Evolutionary conservation across 2,888 invertebrate genomes (phyloP).

Genomic region (Odontocerum albicorne): DNA sequence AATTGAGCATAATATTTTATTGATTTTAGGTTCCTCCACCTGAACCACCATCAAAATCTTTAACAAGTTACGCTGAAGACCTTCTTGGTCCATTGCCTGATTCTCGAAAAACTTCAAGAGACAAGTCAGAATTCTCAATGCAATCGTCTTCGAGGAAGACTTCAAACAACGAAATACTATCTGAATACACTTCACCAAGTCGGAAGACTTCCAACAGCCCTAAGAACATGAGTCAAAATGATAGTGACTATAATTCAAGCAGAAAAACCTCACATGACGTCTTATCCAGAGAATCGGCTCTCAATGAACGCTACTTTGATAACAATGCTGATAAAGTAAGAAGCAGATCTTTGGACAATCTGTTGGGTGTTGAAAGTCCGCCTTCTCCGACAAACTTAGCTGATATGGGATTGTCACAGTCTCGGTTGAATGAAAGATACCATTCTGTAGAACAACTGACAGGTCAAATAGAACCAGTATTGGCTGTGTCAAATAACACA

Average conservation of each 20-base stretch:
- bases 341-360: slow-evolving; percentile 80
- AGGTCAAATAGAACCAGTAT: slow-evolving; percentile 59
- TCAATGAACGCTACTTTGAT: slow-evolving; percentile 89
- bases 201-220: slow-evolving; percentile 31
- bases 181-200: slow-evolving; percentile 33
- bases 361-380: slow-evolving; percentile 68
- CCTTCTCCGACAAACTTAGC: slow-evolving; percentile 65
- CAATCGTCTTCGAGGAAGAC: slow-evolving; percentile 39
- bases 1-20: slow-evolving; percentile 1
- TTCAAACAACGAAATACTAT: slow-evolving; percentile 46
- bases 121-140: slow-evolving; percentile 41
- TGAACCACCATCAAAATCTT: slow-evolving; percentile 54
- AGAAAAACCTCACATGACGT: slow-evolving; percentile 77
- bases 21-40: slow-evolving; percentile 63
- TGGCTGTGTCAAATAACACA: slow-evolving; percentile 44
- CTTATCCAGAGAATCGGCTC: slow-evolving; percentile 77
- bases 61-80: slow-evolving; percentile 42
- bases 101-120: slow-evolving; percentile 45
- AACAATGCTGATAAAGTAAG: slow-evolving; percentile 70
- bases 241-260: slow-evolving; percentile 41
- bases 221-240: slow-evolving; percentile 30
- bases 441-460: slow-evolving; percentile 78
- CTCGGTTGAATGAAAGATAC: slow-evolving; percentile 85
- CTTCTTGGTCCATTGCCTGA: slow-evolving; percentile 37
- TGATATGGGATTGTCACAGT: slow-evolving; percentile 80